Conservation (phyloP, 2,797 vertebrate species). For the Lepilemur septentrionalis region DNA sequence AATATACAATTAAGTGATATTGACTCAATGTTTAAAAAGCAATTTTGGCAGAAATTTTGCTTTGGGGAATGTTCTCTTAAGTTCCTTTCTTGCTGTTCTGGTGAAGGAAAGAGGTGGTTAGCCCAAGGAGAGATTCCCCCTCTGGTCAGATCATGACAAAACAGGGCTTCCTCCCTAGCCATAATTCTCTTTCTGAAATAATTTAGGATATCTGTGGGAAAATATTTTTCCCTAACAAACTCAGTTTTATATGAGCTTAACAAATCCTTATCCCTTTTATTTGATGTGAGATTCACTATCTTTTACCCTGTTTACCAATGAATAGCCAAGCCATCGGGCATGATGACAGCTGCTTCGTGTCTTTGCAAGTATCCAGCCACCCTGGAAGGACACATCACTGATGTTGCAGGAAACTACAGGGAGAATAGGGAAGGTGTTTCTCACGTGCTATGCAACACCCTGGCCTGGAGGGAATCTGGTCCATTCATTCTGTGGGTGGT, state of each 20-base stretch:
- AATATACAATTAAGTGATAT: constrained; percentile 71
- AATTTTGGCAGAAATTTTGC: constrained; percentile 61
- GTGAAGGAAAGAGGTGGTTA: background rate
- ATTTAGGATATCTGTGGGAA: constrained; percentile 42
- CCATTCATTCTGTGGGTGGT: background rate
- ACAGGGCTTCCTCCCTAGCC: constrained; percentile 51
- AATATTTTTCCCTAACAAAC: constrained; percentile 27
- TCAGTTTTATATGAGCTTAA: constrained; percentile 2
- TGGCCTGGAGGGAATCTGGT: background rate
- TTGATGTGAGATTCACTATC: background rate
- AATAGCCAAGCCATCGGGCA: background rate
- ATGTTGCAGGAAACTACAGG: background rate
- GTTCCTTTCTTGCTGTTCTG: constrained; percentile 29
- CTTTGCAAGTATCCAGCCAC: background rate
- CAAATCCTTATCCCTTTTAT: constrained; percentile 55
- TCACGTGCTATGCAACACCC: background rate
- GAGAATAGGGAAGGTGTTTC: background rate
- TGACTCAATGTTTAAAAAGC: constrained; percentile 66
- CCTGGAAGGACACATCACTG: background rate
- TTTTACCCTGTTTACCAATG: background rate
- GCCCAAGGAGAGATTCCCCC: background rate
- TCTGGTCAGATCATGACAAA: constrained; percentile 46
- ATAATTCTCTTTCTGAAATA: constrained; percentile 50
- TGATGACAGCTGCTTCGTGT: background rate
- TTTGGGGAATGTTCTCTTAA: constrained; percentile 15